These are phyloP conservation scores for Zoanthus solanderi DNA, from an alignment of 92 coral and sea anemone species.

Conservation along the genomic window DNA sequence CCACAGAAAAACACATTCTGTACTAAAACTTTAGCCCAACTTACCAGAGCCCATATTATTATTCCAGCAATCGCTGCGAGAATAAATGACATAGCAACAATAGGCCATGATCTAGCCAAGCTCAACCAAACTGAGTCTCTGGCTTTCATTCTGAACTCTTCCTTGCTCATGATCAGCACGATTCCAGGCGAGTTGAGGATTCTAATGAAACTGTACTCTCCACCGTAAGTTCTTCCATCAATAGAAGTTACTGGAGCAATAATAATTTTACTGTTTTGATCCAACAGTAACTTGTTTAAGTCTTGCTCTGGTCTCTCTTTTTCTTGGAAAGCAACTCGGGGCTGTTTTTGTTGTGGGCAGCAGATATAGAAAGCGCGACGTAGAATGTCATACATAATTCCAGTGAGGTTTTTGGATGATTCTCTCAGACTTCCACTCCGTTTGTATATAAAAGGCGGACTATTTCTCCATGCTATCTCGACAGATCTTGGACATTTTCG, in stretches of 20 bases:
- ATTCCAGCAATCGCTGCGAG: slow-evolving; percentile 59
- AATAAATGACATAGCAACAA: slow-evolving; percentile 38
- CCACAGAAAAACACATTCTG: not conserved
- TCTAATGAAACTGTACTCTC: slow-evolving; percentile 2
- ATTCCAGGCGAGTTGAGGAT: slow-evolving; percentile 32
- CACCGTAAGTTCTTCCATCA: slow-evolving; percentile 25
- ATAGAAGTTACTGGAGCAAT: slow-evolving; percentile 32
- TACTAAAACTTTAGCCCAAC: not conserved
- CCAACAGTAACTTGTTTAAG: not conserved
- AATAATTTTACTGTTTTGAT: not conserved
- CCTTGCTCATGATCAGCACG: slow-evolving; percentile 35
- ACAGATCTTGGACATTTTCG: not conserved
- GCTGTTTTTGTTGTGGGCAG: not conserved
- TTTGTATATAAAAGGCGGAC: slow-evolving; percentile 13
- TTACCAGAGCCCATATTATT: slow-evolving; percentile 65
- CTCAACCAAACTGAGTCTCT: slow-evolving; percentile 36
- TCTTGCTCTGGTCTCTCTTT: not conserved
- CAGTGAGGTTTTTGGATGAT: not conserved
- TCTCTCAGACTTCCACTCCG: too few relatives aligned
- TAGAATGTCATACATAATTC: not conserved
- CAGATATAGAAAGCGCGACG: slow-evolving; percentile 21
- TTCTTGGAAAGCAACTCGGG: not conserved
- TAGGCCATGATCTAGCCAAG: slow-evolving; percentile 33
- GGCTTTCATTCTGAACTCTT: slow-evolving; percentile 31
- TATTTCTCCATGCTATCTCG: slow-evolving; percentile 1